Evolutionary conservation across 1,140 invertebrate genomes (phyloP).

Genomic region (Drosophila albomicans): DNA sequence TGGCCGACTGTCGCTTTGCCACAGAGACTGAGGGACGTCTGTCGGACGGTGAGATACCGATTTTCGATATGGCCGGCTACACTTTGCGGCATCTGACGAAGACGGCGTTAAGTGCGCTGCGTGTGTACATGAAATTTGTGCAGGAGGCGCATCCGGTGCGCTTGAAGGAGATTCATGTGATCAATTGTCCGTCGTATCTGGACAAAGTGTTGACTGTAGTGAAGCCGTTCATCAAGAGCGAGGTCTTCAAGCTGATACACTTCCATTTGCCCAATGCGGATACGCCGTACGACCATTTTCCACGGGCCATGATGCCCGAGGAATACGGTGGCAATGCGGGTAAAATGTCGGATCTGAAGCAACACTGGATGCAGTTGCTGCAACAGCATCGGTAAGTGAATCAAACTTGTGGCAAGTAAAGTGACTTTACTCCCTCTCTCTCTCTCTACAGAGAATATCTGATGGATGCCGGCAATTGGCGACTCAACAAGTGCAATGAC

Average conservation of each 20-base stretch:
- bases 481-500: constrained; percentile 66
- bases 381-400: constrained; percentile 68
- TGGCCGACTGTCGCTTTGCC: constrained; percentile 88
- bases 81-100: constrained; percentile 88
- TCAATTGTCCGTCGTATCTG: constrained; percentile 88
- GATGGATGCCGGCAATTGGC: constrained; percentile 68
- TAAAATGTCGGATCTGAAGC: constrained; percentile 86
- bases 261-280: constrained; percentile 88
- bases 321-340: constrained; percentile 89
- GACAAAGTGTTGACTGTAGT: constrained; percentile 88
- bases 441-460: constrained; percentile 56
- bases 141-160: constrained; percentile 91
- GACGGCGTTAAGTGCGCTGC: constrained; percentile 87
- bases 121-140: constrained; percentile 89
- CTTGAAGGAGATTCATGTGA: constrained; percentile 90
- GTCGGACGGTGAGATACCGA: constrained; percentile 88
- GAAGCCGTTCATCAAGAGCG: constrained; percentile 89
- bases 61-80: constrained; percentile 89
- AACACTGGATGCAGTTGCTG: constrained; percentile 86
- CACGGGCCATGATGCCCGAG: constrained; percentile 87
- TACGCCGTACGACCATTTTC: constrained; percentile 87
- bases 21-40: constrained; percentile 61
- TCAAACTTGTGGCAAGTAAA: background rate
- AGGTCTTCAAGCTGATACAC: constrained; percentile 86
- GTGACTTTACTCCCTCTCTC: background rate